Percentiles rank a stretch among this genome's conserved stretches.
Evolutionary conservation across 2,113 vertebrate species (phyloP).

Genomic region (Pygoscelis antarcticus): DNA sequence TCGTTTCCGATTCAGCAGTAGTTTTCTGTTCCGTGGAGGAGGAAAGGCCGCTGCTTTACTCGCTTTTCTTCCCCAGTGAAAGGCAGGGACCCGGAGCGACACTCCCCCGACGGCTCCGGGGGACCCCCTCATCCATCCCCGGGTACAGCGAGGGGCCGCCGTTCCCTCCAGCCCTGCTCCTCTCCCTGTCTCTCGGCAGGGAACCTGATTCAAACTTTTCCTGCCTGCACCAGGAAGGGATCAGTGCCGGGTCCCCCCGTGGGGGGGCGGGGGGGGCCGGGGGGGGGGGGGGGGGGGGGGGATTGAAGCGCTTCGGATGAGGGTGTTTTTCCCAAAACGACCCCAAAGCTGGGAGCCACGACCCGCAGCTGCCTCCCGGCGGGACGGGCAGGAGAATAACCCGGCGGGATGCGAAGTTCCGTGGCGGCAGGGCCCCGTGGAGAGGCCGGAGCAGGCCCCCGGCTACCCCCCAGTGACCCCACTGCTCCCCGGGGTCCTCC

Average conservation of each 20-base stretch:
- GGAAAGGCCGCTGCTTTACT: background rate
- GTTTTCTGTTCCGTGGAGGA: background rate
- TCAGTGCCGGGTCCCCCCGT: background rate
- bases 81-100: fast-evolving
- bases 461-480: background rate
- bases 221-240: background rate
- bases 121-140: background rate
- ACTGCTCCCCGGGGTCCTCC: background rate
- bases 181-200: background rate
- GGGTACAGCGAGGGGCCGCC: background rate
- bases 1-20: background rate
- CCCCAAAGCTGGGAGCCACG: background rate
- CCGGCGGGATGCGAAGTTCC: background rate
- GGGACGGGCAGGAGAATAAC: background rate
- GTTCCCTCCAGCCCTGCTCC: background rate
- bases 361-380: background rate
- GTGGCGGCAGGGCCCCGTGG: background rate
- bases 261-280: no score
- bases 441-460: background rate
- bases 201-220: background rate
- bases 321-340: background rate
- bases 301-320: background rate
- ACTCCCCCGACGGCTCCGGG: background rate
- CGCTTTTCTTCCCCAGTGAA: background rate
- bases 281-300: no score